A percentile compares a stretch with the other conserved stretches of the same genome.
Evolutionary conservation across 1,140 invertebrate genomes (phyloP).

Genomic region (Platyura marginata): DNA sequence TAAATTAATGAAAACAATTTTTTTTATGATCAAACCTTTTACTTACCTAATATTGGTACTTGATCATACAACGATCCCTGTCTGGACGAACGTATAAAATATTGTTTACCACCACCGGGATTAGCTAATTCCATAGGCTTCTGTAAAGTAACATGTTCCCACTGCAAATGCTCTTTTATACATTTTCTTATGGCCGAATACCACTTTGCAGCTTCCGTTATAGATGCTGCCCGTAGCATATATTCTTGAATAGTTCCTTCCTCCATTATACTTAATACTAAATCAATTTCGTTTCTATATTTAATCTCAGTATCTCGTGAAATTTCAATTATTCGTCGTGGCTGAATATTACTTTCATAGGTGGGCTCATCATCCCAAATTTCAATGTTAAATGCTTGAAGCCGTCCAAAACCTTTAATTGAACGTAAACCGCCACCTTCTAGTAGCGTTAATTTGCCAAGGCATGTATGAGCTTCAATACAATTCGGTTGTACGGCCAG

Average conservation of each 20-base stretch:
- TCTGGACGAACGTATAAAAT: conserved; percentile 26
- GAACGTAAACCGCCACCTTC: conserved; percentile 7
- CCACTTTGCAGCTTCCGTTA: conserved; percentile 28
- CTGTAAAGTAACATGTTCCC: conserved; percentile 40
- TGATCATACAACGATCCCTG: conserved; percentile 40
- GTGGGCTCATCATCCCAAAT: conserved; percentile 23
- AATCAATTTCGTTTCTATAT: conserved; percentile 4
- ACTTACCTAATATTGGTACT: conserved; percentile 34
- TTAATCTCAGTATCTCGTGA: conserved; percentile 2
- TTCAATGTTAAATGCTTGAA: conserved; percentile 19
- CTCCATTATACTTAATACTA: neutral
- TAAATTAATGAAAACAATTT: neutral
- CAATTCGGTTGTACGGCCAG: conserved; percentile 46
- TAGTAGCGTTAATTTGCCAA: conserved; percentile 32
- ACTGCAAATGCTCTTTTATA: conserved; percentile 31
- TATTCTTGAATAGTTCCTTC: conserved; percentile 16
- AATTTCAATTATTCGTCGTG: conserved; percentile 18
- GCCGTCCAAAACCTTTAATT: conserved; percentile 17
- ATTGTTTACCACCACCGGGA: conserved; percentile 26
- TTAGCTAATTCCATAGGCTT: conserved; percentile 34
- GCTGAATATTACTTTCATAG: conserved; percentile 16
- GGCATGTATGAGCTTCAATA: conserved; percentile 31
- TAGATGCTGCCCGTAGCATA: conserved; percentile 24
- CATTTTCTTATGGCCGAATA: conserved; percentile 25
- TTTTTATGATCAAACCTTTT: conserved; percentile 4